Base-by-base conservation (phyloP, 2,888 invertebrate species). In the Lycaena phlaeas region DNA sequence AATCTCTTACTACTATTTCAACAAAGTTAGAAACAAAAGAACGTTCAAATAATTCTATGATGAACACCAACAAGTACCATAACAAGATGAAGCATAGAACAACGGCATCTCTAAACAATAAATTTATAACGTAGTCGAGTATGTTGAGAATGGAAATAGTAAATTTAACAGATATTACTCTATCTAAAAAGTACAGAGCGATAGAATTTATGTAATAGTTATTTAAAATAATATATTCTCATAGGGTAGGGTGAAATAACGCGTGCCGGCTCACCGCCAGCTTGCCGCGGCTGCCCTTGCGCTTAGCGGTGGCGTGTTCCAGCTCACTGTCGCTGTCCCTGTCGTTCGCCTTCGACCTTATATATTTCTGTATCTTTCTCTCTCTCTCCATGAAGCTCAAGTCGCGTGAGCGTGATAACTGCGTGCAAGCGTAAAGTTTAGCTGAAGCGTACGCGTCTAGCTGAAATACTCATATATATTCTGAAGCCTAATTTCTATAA, bases 251-350 rank as follows among this genome's bases (percentile, higher is more conserved):
- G 52, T 52, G 52, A 51, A 55, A 53, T 54, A 47, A 56, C 61
- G 66, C 67, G 61, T 67, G 90, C 87, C 87, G 62, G 75, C 92
- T 89, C 63, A 88, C 88, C 59, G 92, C 90, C 60, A 91, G 88
- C 78, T 92, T 92, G 53, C 89, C 87, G 52, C 92, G 87, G 59
- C 89, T 89, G 59, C 74, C 78, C 66, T 85, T 85, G 68, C 85
- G 75, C 58, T 85, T 85, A 57, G 74, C 65, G 53, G 73, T 57
- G 50, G 78, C 69, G 76, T 72, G 74, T 79, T 89, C 87, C 74
- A 90, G 91, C 77, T 97, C 97, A 70, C 95, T 95, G 86, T 97
- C 97, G 73, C 95, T 96, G 64, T 96, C 92, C 56, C 85, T 74
- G 64, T 85, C 85, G 67, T 76, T 71, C 68, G 70, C 76, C 79